Conservation (phyloP, 53 echinoderm and acorn worm genomes). For the Zoroaster sp. region DNA sequence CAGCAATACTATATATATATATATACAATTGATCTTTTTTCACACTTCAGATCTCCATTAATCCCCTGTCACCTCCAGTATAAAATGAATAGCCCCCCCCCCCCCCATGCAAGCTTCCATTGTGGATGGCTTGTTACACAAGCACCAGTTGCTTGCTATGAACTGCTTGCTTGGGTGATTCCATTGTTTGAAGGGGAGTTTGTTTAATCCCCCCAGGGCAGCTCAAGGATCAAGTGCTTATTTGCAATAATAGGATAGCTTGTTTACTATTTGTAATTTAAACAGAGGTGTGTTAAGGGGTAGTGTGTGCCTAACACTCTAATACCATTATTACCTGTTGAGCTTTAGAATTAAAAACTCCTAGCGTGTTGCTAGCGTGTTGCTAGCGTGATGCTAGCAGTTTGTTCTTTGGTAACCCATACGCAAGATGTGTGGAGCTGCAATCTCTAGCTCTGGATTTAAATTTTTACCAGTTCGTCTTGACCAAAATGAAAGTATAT, state of each 20-base stretch:
- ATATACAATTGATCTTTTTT: no score
- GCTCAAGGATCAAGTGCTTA: not conserved
- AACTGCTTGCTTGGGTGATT: not conserved
- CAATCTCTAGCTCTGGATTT: not conserved
- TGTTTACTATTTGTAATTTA: constrained; percentile 37
- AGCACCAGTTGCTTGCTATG: not conserved
- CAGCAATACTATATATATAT: no score
- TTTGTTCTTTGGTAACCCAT: no score
- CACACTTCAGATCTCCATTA: no score
- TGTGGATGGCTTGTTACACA: not conserved
- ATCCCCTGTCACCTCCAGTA: not conserved
- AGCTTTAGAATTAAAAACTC: not conserved
- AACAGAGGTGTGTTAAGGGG: constrained; percentile 3
- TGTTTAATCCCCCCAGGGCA: constrained; percentile 12
- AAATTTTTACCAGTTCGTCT: not conserved
- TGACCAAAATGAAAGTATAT: no score
- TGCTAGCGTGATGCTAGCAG: no score
- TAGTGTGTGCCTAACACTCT: not conserved
- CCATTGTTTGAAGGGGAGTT: constrained; percentile 25
- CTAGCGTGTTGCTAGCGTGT: not conserved
- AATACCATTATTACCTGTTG: not conserved
- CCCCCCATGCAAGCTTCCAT: not conserved
- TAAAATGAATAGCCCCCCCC: not conserved
- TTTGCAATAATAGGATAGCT: constrained; percentile 19
- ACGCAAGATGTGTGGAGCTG: not conserved